Conservation (phyloP, 2,888 invertebrate genomes). For the Creontiades dilutus region DNA sequence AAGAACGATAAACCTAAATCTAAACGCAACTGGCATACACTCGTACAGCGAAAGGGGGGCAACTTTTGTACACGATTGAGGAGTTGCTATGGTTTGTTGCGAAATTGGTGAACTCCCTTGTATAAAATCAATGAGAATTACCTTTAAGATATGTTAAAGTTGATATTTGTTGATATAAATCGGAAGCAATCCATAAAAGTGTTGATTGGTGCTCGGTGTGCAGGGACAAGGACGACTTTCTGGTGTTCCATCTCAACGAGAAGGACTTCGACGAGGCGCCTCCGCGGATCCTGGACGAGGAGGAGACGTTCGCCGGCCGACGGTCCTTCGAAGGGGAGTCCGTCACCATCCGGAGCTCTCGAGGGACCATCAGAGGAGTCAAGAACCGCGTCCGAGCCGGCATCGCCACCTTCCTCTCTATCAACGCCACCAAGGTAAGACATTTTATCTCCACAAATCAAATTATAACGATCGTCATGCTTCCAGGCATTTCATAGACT, state of each 20-base stretch:
- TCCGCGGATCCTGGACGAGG: conserved; percentile 77
- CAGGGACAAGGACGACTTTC: conserved; percentile 81
- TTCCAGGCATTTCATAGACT: too few species aligned
- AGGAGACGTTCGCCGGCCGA: conserved; percentile 86
- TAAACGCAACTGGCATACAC: too few species aligned
- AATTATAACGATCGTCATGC: too few species aligned
- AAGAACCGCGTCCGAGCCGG: conserved; percentile 96
- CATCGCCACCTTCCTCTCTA: conserved; percentile 95
- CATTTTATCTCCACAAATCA: neutral
- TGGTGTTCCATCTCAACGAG: conserved; percentile 91
- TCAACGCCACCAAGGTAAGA: conserved; percentile 90
- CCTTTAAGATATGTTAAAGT: too few species aligned
- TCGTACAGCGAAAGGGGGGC: too few species aligned
- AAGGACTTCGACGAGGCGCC: conserved; percentile 80
- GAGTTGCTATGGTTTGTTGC: too few species aligned
- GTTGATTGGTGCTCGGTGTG: conserved; percentile 76
- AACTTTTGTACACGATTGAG: too few species aligned
- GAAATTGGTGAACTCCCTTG: too few species aligned
- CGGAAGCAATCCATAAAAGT: neutral
- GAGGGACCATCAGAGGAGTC: conserved; percentile 95
- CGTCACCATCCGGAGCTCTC: conserved; percentile 92
- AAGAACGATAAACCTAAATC: too few species aligned
- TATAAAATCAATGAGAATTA: too few species aligned
- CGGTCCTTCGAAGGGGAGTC: conserved; percentile 83
- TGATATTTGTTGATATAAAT: too few species aligned